Base-by-base conservation (phyloP, 2,888 invertebrate species). In the Drosophila neonasuta region DNA sequence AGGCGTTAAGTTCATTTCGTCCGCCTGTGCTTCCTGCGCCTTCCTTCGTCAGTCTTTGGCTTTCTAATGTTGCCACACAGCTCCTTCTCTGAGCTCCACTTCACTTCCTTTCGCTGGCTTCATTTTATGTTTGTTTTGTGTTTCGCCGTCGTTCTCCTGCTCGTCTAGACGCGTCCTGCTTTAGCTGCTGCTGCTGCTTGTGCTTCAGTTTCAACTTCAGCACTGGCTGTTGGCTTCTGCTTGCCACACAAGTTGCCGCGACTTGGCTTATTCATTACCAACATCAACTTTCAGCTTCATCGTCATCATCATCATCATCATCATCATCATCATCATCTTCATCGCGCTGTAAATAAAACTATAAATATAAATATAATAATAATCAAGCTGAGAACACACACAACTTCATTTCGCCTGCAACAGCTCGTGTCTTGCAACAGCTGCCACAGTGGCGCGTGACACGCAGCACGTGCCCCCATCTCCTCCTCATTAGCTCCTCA, bases 1-100 rank as follows among this genome's bases (percentile, higher is more conserved):
- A 80, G 83, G 84, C 87, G 82, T 86, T 83, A 80, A 84, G 86
- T 86, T 86, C 71, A 80, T 80, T 83, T 84, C 48, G 71, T 59
- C 56, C 45, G 58, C 46, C 49, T 46, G 20, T 60, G 49, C 24
- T n/a, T 4, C 36, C 24, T n/a, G 15, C 8, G 20, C 13, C 49
- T 42, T 39, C 13, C 36, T n/a, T 30, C 36, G 44, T 13, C 41
- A 30, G 41, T 42, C 52, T 32, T 49, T 52, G 41, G 39, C 45
- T 54, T 60, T 42, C 68, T 63, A 57, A 69, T 71, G 58, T 34
- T 9, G 45, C 48, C 69, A 54, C 52, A 55, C 45, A 44, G 42
- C 4, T 7, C 7, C 6, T n/a, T 10, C 11, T 9, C 5, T 3
- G 17, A 11, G 6, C 13, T 24, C 15, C 44, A 5, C 32, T 55